phyloP scores from a whole-genome alignment of 2,797 vertebrate genomes.

The Acestrorhynchus altus region DNA sequence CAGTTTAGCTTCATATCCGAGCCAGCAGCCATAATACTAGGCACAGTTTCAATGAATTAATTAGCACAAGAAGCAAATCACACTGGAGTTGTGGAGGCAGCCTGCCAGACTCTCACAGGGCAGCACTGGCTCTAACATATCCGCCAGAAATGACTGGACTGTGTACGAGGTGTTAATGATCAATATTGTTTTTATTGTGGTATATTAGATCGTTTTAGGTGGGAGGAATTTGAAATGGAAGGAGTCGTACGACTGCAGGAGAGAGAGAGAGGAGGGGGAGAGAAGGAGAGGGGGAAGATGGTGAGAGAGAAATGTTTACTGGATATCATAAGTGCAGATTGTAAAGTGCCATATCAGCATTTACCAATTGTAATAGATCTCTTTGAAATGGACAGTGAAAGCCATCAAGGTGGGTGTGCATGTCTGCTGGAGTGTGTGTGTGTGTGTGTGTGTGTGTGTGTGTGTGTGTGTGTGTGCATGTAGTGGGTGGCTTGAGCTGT shows the following conservation, averaged over 20 bases:
- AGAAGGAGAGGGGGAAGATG: conserved; percentile 6
- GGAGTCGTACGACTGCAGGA: not conserved
- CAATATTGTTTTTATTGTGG: not conserved
- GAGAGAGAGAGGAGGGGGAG: not conserved
- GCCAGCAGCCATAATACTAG: conserved; percentile 35
- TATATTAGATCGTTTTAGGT: conserved; percentile 16
- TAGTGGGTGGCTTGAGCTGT: not conserved
- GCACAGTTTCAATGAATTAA: conserved; percentile 37
- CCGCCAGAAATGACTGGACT: conserved; percentile 33
- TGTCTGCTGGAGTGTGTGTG: not conserved
- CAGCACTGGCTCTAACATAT: conserved; percentile 38
- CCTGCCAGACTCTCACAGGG: conserved; percentile 34
- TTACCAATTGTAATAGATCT: conserved; percentile 43
- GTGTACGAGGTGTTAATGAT: conserved; percentile 36
- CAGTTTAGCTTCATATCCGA: conserved; percentile 22
- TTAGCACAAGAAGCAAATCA: conserved; percentile 38
- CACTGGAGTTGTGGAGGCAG: conserved; percentile 33
- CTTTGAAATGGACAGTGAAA: conserved; percentile 44
- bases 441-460: not conserved
- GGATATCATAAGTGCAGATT: conserved; percentile 50
- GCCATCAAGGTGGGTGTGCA: conserved; percentile 6
- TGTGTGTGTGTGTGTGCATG: not conserved
- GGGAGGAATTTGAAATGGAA: conserved; percentile 19
- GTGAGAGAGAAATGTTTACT: conserved; percentile 26
- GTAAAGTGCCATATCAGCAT: conserved; percentile 53